Base-by-base conservation (phyloP, 2,113 vertebrate species). In the Eublepharis macularius region DNA sequence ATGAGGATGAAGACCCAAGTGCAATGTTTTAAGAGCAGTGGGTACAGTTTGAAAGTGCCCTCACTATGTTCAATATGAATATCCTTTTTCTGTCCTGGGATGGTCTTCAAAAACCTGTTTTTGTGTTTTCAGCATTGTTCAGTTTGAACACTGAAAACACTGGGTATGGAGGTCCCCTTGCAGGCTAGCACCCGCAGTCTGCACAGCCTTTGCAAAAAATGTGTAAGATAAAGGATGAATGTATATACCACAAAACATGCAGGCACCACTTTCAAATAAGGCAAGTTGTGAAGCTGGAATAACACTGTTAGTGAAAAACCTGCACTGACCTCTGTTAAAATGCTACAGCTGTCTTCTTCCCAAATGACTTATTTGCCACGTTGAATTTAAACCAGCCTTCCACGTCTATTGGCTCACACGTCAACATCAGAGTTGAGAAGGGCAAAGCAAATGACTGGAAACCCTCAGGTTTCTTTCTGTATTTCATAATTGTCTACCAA, bases 401-500 rank as follows among this genome's bases (percentile, higher is more conserved):
- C n/a, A 17, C 19, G 32, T 65, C 39, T 39, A 65, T 57, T 12
- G 24, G 36, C 66, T 91, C 81, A 79, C 87, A 84, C 83, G 88
- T 65, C 57, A 79, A 4, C 7, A 11, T 65, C 54, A 65, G 24
- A 79, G 41, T 76, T 57, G n/a, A 77, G 36, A 57, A 57, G n/a
- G 65, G 65, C 39, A 79, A 60, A 41, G 24, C 84, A 69, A 29
- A 0, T 6, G 17, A 86, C 85, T 89, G 87, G 86, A 88, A 93
- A 91, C 81, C 84, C n/a, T 29, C 84, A 87, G 45, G 21, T 66
- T 69, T 86, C 26, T 69, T 77, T 87, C 73, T 49, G 78, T 73
- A 76, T 88, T 92, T 82, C 86, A 84, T 90, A 89, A 91, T 69
- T 76, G 5, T 54, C 45, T 11, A 6, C 4, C 26, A 84, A 41